Base-by-base conservation (phyloP, 2,113 vertebrate genomes). In the Saimiri boliviensis region DNA sequence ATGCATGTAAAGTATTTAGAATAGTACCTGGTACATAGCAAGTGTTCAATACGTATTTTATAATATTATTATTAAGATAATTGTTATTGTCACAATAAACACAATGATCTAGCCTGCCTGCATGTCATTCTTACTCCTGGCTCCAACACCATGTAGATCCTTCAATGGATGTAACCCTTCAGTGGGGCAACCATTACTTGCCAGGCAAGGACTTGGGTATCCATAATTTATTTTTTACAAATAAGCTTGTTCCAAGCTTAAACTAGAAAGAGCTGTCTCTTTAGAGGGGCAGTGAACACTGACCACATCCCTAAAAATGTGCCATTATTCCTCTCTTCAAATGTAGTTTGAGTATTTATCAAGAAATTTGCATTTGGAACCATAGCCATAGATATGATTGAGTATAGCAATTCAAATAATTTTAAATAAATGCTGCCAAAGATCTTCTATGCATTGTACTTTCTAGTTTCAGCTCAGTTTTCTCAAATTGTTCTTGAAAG, bases 281-380 rank as follows among this genome's bases (percentile, higher is more conserved):
- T n/a, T 56, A 25, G 60, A 86, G 21, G 54, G 37, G 4, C 13
- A 73, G 2, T 54, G 17, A 47, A 80, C 1, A 25, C 54, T 54
- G 11, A 87, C 6, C 19, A 71, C 12, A 70, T 63, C 4, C 42
- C 45, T 85, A 89, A 93, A n/a, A 49, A 47, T 42, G 25, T 66
- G 9, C 5, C 25, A 60, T 86, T 58, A 40, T 47, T 74, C 25
- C 37, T n/a, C 37, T 83, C 0, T 52, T 37, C 56, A 58, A 73
- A 77, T 80, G 23, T 30, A 73, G 11, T 32, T 8, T 35, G 12
- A 8, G 1, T 82, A 80, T 45, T 82, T 85, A 84, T 89, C 47
- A 90, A 70, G 32, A 54, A 94, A 92, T 94, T 92, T 96, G 47
- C 27, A n/a, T 91, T 93, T 91, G 71, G 37, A 92, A 54, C 42